Evolutionary conservation across 2,888 invertebrate genomes (phyloP), one percentile per base, ranked within the genome.

Genomic region (Amphipyra berbera): DNA sequence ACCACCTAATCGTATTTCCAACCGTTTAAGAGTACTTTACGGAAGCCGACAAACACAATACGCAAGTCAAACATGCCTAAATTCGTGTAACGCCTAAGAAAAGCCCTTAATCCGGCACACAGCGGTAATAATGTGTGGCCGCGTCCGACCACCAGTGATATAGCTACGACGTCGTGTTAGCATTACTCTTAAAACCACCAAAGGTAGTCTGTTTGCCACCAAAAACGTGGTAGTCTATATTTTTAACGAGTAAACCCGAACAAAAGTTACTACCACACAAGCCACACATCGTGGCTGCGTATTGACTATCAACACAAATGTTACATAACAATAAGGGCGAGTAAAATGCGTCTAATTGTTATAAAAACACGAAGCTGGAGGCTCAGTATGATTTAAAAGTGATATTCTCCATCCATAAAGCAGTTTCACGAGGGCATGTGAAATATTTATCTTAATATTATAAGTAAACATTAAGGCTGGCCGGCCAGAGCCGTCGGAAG

Each of bases 371-470:
- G 86, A 76, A 78, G 82, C 86, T 86, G 86, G 84, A 90, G 71
- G 77, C 90, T 87, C 87, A 88, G 91, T 88, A 91, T 90, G 92
- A 92, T 92, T 93, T 93, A 90, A 91, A 92, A 93, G 92, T 92
- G 90, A 94, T 69, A 94, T 94, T 94, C 91, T 92, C 91, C 88
- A 91, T 87, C 92, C 93, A 93, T 94, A 94, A 94, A 94, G 92
- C 89, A 90, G 92, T 93, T 94, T 95, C 94, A 94, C 95, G 89
- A 88, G 87, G 83, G 82, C 87, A 89, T 94, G 95, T 93, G 94
- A 95, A 95, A 95, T 94, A 94, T 94, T 94, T 95, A 93, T 90
- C 92, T 90, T 94, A 93, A 95, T 95, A 94, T 94, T 93, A 94
- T 94, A 95, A 92, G 95, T 94, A 93, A 95, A 95, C 94, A 90